These are phyloP conservation scores for Ferdinandea cuprea DNA, from an alignment of 2,888 invertebrate genomes.

Conservation along the genomic window DNA sequence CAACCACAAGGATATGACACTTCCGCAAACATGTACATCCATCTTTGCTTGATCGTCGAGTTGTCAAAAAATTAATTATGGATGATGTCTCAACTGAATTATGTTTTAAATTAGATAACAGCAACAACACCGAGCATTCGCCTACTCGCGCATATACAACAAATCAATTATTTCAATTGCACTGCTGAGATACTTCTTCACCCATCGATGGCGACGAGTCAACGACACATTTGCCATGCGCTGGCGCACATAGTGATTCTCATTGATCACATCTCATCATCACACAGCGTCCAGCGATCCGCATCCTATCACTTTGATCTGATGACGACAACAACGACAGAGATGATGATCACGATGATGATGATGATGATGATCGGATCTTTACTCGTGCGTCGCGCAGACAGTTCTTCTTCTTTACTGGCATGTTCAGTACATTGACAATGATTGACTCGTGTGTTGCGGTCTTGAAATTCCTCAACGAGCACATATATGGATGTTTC, in stretches of 20 bases:
- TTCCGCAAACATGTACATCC: slow-evolving; percentile 55
- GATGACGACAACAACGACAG: slow-evolving; percentile 28
- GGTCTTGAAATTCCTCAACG: slow-evolving; percentile 51
- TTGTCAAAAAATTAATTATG: slow-evolving; percentile 66
- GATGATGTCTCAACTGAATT: slow-evolving; percentile 53
- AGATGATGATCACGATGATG: slow-evolving; percentile 13
- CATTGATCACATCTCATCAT: slow-evolving; percentile 60
- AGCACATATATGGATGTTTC: slow-evolving; percentile 28
- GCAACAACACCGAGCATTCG: background rate
- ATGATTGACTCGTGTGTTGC: slow-evolving; percentile 63
- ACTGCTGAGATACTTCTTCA: slow-evolving; percentile 14
- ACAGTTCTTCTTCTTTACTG: background rate
- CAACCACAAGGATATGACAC: slow-evolving; percentile 26
- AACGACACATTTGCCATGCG: slow-evolving; percentile 26
- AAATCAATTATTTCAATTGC: slow-evolving; percentile 47
- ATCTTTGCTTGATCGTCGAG: slow-evolving; percentile 37
- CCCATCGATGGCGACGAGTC: slow-evolving; percentile 10
- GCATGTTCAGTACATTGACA: slow-evolving; percentile 50
- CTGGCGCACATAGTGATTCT: slow-evolving; percentile 24
- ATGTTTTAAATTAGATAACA: slow-evolving; percentile 52
- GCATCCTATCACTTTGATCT: slow-evolving; percentile 53
- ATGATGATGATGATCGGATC: slow-evolving; percentile 36
- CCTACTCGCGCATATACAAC: slow-evolving; percentile 5
- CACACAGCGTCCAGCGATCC: slow-evolving; percentile 10
- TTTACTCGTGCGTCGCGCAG: slow-evolving; percentile 33